Base-by-base conservation (phyloP, 2,888 invertebrate genomes). In the Stenurella melanura region DNA sequence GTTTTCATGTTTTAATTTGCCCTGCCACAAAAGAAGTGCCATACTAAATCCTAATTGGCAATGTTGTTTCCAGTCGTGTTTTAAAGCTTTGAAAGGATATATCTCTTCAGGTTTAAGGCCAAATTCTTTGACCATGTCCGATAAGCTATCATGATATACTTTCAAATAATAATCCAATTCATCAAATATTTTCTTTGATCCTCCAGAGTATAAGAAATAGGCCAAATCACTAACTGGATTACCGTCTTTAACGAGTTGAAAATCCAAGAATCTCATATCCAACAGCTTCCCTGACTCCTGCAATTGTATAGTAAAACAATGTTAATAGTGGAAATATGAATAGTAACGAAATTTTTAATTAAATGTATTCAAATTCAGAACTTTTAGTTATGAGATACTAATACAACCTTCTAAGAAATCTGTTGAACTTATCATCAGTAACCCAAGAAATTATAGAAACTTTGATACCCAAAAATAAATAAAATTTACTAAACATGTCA, bases 51-150 rank as follows among this genome's bases (percentile, higher is more conserved):
- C 68, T 17, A 30, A n/a, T 5, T 56, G 57, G 17, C 68, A 68
- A 18, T 68, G 17, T 3, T n/a, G 17, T 17, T 56, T 67, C 67
- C 67, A 67, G 5, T 34, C 30, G 0, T 34, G 30, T 7, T 9
- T 34, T 34, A 72, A 50, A 19, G 19, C 63, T 21, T 80, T 80
- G 26, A 81, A 85, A 0, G 89, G 87, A 72, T 86, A 87, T 4
- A 88, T 42, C 21, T 78, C 69, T 1, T 80, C 74, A 0, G 86
- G 78, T 77, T 87, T 82, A 17, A 82, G 81, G 7, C 85, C 86
- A 42, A 85, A 83, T 66, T 79, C 71, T 72, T 66, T 60, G 6
- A 88, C 76, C 71, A 76, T 77, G 4, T 75, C 74, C 1, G 81
- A 82, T 11, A 89, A 9, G 12, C 42, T 34, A 34, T 34, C 9